Evolutionary conservation across 1,140 invertebrate genomes (phyloP).

Genomic region (Gyrodactylus bullatarudis): DNA sequence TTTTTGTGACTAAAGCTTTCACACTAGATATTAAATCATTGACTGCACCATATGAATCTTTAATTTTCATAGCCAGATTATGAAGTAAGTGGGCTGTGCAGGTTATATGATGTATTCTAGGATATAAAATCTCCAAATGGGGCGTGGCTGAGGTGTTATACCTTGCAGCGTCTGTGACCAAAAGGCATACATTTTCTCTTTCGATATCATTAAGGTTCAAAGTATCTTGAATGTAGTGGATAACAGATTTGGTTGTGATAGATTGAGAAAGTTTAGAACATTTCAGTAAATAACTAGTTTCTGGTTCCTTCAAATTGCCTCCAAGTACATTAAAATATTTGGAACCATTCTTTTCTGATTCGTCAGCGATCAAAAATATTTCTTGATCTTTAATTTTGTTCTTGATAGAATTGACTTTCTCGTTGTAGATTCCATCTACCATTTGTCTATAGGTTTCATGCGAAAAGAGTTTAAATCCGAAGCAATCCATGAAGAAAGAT

Average conservation of each 20-base stretch:
- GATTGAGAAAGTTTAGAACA: not conserved
- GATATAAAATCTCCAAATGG: not conserved
- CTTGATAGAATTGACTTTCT: not conserved
- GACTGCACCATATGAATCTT: not conserved
- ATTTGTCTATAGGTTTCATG: not conserved
- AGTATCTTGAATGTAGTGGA: not conserved
- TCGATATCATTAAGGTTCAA: no score
- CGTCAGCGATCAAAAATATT: not conserved
- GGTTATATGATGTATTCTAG: not conserved
- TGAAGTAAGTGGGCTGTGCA: not conserved
- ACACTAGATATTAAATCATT: slow-evolving; percentile 1
- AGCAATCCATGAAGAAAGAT: not conserved
- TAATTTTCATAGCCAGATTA: not conserved
- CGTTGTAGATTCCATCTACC: not conserved
- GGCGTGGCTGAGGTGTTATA: not conserved
- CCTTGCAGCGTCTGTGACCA: slow-evolving; percentile 1
- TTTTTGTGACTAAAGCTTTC: not conserved
- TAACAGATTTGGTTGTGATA: not conserved
- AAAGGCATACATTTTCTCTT: not conserved
- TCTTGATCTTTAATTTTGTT: not conserved
- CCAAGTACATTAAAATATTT: not conserved
- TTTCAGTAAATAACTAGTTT: not conserved
- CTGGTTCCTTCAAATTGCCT: not conserved
- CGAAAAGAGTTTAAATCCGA: not conserved
- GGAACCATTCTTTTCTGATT: not conserved